Conservation (phyloP, 1,140 invertebrate species). For the Drosophila pruinosa region DNA sequence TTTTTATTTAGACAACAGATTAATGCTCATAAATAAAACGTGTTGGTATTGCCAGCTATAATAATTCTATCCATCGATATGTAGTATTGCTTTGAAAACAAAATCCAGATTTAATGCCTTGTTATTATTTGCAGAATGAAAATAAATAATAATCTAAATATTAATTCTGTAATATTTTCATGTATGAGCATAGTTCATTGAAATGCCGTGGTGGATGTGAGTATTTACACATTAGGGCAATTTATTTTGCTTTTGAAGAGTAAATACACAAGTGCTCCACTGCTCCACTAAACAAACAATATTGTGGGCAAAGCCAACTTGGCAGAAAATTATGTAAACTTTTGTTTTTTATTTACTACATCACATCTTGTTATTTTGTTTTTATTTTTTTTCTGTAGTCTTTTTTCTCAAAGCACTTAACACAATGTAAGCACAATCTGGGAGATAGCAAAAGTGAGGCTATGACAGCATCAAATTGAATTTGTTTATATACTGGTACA, state of each 20-base stretch:
- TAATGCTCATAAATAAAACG: background rate
- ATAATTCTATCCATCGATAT: background rate
- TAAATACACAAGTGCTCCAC: background rate
- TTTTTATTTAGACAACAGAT: background rate
- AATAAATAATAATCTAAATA: background rate
- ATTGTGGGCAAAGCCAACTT: background rate
- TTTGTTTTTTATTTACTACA: background rate
- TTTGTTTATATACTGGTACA: slow-evolving; percentile 60
- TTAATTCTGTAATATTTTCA: background rate
- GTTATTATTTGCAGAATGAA: background rate
- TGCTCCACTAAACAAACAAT: background rate
- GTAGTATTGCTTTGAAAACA: background rate
- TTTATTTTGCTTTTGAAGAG: background rate
- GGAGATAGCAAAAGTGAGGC: slow-evolving; percentile 35
- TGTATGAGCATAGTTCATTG: background rate
- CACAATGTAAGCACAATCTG: slow-evolving; percentile 12
- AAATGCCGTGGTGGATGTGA: background rate
- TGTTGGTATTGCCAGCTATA: background rate
- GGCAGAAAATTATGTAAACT: background rate
- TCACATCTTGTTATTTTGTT: background rate
- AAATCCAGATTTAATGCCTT: background rate
- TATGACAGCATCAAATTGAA: slow-evolving; percentile 71
- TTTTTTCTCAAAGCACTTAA: slow-evolving; percentile 23
- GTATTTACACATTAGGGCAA: background rate
- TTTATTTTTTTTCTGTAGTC: background rate